Evolutionary conservation across 2,113 vertebrate genomes (phyloP).

Genomic region (Istiophorus platypterus): DNA sequence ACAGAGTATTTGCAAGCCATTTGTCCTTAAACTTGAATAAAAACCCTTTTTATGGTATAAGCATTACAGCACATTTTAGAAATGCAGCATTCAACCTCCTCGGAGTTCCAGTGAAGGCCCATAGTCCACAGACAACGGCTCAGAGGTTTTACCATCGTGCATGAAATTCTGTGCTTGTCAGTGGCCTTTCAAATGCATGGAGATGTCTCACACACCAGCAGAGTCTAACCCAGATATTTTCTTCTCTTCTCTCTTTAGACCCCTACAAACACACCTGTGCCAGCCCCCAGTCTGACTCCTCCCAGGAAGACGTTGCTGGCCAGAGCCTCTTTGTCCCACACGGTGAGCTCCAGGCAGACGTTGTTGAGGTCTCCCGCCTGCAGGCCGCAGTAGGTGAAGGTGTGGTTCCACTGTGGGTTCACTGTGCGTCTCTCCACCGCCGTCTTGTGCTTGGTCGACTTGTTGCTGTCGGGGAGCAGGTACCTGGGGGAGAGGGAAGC

Average conservation of each 20-base stretch:
- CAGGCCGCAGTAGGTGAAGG: slow-evolving; percentile 93
- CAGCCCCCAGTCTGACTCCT: slow-evolving; percentile 91
- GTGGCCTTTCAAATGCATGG: not conserved
- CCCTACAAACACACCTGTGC: slow-evolving; percentile 86
- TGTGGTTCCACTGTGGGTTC: slow-evolving; percentile 97
- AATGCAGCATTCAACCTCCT: not conserved
- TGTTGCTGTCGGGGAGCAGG: slow-evolving; percentile 94
- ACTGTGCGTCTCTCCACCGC: slow-evolving; percentile 91
- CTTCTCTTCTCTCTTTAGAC: not conserved
- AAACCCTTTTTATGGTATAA: not conserved
- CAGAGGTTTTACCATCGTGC: not conserved
- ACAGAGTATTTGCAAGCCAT: not conserved
- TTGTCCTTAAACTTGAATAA: not conserved
- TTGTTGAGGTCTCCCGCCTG: slow-evolving; percentile 89
- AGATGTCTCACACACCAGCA: slow-evolving; percentile 4
- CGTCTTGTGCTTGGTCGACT: slow-evolving; percentile 98
- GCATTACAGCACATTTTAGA: not conserved
- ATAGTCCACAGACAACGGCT: not conserved
- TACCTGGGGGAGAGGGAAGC: slow-evolving; percentile 82
- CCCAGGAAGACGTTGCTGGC: slow-evolving; percentile 96
- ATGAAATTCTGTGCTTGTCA: slow-evolving; percentile 8
- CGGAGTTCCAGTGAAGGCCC: not conserved
- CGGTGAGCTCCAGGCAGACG: slow-evolving; percentile 93
- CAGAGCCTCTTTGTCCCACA: slow-evolving; percentile 98
- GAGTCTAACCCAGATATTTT: not conserved